phyloP scores from a whole-genome alignment of 2,797 vertebrate genomes.

The Coranthus polyacanthus region DNA sequence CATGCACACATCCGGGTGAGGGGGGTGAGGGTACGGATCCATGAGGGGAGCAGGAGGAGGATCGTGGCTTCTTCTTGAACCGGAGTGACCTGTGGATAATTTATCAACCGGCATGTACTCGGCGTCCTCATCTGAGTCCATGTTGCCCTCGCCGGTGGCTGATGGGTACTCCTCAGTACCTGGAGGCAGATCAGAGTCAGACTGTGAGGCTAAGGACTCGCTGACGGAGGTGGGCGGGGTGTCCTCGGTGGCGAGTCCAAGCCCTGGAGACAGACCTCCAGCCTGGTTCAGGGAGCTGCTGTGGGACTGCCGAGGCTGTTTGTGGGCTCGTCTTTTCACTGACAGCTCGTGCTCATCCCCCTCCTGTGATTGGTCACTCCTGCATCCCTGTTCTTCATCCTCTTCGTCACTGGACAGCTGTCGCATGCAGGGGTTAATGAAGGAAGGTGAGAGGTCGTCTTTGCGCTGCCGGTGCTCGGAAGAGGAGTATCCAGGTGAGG shows the following conservation, averaged over 20 bases:
- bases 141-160: slow-evolving; percentile 90
- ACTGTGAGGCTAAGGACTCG: slow-evolving; percentile 94
- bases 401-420: slow-evolving; percentile 90
- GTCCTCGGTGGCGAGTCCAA: slow-evolving; percentile 88
- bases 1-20: slow-evolving; percentile 97
- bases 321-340: slow-evolving; percentile 86
- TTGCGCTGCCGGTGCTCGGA: slow-evolving; percentile 88
- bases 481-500: slow-evolving; percentile 87
- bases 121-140: slow-evolving; percentile 95
- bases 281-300: slow-evolving; percentile 78
- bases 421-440: slow-evolving; percentile 93
- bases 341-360: slow-evolving; percentile 83
- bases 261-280: slow-evolving; percentile 79
- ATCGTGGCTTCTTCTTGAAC: slow-evolving; percentile 86
- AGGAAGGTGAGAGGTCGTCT: slow-evolving; percentile 95
- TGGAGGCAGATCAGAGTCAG: slow-evolving; percentile 93
- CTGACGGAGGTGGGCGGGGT: slow-evolving; percentile 96
- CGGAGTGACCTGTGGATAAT: slow-evolving; percentile 81
- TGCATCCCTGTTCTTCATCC: slow-evolving; percentile 87
- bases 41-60: slow-evolving; percentile 90
- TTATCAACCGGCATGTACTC: slow-evolving; percentile 97
- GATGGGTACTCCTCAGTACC: slow-evolving; percentile 95
- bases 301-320: slow-evolving; percentile 72
- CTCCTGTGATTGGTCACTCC: slow-evolving; percentile 83
- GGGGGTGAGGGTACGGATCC: slow-evolving; percentile 91